Percentiles rank a stretch among this genome's conserved stretches.
phyloP scores from a whole-genome alignment of 2,113 vertebrate genomes.

The Gnathonemus echidnorhynchus region DNA sequence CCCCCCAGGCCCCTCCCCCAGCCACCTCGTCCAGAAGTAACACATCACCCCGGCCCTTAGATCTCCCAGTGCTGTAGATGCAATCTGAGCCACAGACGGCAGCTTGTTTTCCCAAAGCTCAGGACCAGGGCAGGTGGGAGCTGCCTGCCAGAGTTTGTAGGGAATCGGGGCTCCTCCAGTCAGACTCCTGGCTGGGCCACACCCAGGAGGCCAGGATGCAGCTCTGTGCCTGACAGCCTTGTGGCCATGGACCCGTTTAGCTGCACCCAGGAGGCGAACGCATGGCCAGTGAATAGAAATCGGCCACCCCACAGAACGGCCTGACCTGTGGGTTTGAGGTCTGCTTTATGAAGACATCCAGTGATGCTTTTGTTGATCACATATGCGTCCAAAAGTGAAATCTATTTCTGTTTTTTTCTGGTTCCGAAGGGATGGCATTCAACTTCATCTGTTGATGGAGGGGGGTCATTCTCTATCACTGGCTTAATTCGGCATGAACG shows the following conservation, averaged over 20 bases:
- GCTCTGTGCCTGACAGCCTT: neutral
- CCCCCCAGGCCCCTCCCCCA: neutral
- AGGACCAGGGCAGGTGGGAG: conserved; percentile 16
- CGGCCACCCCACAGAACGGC: neutral
- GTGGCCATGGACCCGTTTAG: neutral
- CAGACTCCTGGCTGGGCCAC: neutral
- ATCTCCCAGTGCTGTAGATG: conserved; percentile 7
- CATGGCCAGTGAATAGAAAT: neutral
- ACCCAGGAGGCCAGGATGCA: neutral
- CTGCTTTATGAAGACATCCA: neutral
- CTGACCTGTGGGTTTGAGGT: neutral
- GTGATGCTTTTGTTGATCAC: neutral
- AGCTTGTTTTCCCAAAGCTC: conserved; percentile 5
- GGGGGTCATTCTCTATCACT: neutral
- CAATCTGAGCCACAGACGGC: neutral
- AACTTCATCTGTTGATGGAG: neutral
- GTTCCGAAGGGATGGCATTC: neutral
- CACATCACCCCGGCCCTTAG: neutral
- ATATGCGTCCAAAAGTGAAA: neutral
- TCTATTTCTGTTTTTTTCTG: neutral
- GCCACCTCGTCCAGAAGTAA: neutral
- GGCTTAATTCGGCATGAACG: neutral
- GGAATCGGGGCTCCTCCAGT: neutral
- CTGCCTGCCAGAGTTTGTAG: neutral
- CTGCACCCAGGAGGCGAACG: neutral